Base-by-base conservation (phyloP, 2,113 vertebrate species). In the Scytalopus superciliaris region DNA sequence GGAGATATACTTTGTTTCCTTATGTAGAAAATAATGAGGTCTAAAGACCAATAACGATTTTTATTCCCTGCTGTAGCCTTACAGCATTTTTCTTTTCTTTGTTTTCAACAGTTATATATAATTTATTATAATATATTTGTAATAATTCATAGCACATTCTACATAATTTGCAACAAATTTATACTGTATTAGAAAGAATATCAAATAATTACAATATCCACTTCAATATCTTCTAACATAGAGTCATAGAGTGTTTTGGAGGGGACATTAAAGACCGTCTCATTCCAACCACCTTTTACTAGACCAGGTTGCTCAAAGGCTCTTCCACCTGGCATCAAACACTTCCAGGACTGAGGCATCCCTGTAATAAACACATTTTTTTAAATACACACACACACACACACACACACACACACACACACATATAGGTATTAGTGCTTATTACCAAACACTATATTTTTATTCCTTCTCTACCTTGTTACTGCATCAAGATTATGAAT, bases 281-380 rank as follows among this genome's bases (percentile, higher is more conserved):
- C 44, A 12, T 27, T 78, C 28, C 39, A 8, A 16, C 1, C 3
- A 30, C 0, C 30, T 69, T 53, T 23, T 23, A 19, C 55, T 33
- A 8, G 9, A 19, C 3, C 63, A 60, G 33, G 9, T 8, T 60
- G 12, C 18, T 62, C 39, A 62, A 45, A 87, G 18, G 2, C 27
- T 23, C 18, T 28, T 77, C 73, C 27, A 78, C 23, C 47, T n/a
- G 55, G 9, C 47, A 27, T 15, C 12, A 27, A 27, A 52, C 10
- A 35, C 21, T 25, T 52, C 22, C 31, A 68, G 33, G 9, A 9
- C 37, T 68, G 21, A 4, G 8, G 25, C 2, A 24, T 35, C 2
- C 6, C 21, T 67, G 44, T 5, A 67, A 68, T 2, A 27, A 9
- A 27, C 25, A 6, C 10, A 27, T 31, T 23, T 12, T 52, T 77